A percentile compares a stretch with the other conserved stretches of the same genome.
Conservation (phyloP, 92 coral and sea anemone genomes). For the Actinostola sp. region DNA sequence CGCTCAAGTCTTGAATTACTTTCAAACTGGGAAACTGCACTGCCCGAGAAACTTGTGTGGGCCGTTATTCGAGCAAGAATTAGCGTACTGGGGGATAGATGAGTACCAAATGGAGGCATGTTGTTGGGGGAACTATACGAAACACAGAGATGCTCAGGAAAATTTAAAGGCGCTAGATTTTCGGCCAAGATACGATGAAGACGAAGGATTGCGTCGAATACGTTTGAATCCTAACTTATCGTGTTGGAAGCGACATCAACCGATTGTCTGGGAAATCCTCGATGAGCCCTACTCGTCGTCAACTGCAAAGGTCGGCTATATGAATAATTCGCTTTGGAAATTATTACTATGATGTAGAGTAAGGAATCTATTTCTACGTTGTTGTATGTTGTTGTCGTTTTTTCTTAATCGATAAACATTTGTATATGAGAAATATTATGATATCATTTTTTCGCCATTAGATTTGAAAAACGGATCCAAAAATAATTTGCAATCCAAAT, state of each 20-base stretch:
- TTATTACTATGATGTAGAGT: background rate
- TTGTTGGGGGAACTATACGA: constrained; percentile 95
- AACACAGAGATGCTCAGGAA: constrained; percentile 96
- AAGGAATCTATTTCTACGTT: too few species aligned
- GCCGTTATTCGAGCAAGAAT: constrained; percentile 93
- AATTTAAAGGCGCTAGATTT: constrained; percentile 85
- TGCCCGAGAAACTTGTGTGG: constrained; percentile 95
- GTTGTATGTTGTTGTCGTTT: too few species aligned
- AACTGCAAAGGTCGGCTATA: constrained; percentile 81
- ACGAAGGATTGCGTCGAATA: constrained; percentile 32
- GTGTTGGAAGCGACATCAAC: constrained; percentile 90
- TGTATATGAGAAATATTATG: too few species aligned
- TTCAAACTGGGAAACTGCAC: constrained; percentile 97
- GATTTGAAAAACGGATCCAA: too few species aligned
- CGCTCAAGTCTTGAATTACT: constrained; percentile 93
- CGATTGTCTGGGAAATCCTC: constrained; percentile 90
- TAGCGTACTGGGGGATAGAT: constrained; percentile 97
- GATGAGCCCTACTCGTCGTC: constrained; percentile 96
- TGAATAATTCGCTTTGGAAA: background rate
- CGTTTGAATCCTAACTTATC: constrained; percentile 67
- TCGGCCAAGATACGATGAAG: constrained; percentile 73
- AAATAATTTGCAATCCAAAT: too few species aligned
- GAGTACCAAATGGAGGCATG: constrained; percentile 99
- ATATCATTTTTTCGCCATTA: too few species aligned
- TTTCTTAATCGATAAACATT: too few species aligned